Percentiles rank a stretch among this genome's conserved stretches.
Evolutionary conservation across 2,797 vertebrate species (phyloP).

Genomic region (Leucoraja ocellata): DNA sequence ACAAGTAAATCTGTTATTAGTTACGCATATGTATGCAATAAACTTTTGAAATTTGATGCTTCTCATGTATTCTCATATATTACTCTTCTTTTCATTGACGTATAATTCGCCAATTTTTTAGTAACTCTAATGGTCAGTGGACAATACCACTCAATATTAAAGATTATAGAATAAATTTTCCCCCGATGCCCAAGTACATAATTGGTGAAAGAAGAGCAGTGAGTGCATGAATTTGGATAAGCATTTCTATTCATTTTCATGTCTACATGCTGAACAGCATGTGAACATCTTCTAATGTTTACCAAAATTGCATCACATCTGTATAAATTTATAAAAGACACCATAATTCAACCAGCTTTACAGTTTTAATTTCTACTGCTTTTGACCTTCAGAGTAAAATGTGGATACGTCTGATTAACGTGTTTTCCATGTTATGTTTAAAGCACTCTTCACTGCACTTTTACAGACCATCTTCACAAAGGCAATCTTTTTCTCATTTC

Average conservation of each 20-base stretch:
- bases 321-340: neutral
- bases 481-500: neutral
- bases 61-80: neutral
- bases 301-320: neutral
- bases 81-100: neutral
- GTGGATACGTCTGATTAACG: neutral
- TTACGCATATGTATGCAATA: neutral
- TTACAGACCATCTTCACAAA: neutral
- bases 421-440: neutral
- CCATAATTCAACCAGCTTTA: neutral
- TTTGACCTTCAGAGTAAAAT: neutral
- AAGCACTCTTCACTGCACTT: neutral
- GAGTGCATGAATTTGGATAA: neutral
- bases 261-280: neutral
- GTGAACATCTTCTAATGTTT: neutral
- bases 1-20: neutral
- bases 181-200: neutral
- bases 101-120: neutral
- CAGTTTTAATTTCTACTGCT: neutral
- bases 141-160: neutral
- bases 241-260: neutral
- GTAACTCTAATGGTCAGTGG: neutral
- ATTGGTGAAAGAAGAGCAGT: neutral
- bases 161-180: neutral
- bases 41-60: neutral